Conservation (phyloP, 2,888 invertebrate genomes). For the Ornithoptera priamus region DNA sequence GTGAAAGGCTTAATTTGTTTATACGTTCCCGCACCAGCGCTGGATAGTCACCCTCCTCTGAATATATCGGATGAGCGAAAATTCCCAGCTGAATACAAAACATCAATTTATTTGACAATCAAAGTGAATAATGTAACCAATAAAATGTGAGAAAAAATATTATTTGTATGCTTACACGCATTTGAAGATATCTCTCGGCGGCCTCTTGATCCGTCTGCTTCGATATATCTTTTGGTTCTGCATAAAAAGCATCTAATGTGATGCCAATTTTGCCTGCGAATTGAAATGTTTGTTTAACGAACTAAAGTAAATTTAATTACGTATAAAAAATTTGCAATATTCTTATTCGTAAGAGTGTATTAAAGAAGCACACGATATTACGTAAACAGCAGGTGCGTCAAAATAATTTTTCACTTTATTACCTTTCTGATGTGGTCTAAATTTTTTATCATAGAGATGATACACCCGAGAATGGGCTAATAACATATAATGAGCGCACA, state of each 20-base stretch:
- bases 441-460: constrained; percentile 80
- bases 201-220: constrained; percentile 72
- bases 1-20: constrained; percentile 61
- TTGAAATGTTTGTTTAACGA: constrained; percentile 21
- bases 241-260: constrained; percentile 78
- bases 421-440: constrained; percentile 75
- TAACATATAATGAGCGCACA: constrained; percentile 82
- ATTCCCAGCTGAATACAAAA: constrained; percentile 61
- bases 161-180: constrained; percentile 67
- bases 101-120: constrained; percentile 14
- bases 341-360: background rate
- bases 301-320: background rate
- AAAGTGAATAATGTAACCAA: background rate
- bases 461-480: constrained; percentile 84
- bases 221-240: constrained; percentile 70
- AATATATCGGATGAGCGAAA: constrained; percentile 75
- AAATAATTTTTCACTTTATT: constrained; percentile 23
- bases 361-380: background rate
- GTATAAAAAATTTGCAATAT: background rate
- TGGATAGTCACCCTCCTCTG: constrained; percentile 73
- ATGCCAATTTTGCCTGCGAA: constrained; percentile 80
- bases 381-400: background rate
- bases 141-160: background rate
- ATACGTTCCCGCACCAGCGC: constrained; percentile 65
- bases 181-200: constrained; percentile 76